Evolutionary conservation across 2,797 vertebrate species (phyloP).

Genomic region (Propithecus perrieri): DNA sequence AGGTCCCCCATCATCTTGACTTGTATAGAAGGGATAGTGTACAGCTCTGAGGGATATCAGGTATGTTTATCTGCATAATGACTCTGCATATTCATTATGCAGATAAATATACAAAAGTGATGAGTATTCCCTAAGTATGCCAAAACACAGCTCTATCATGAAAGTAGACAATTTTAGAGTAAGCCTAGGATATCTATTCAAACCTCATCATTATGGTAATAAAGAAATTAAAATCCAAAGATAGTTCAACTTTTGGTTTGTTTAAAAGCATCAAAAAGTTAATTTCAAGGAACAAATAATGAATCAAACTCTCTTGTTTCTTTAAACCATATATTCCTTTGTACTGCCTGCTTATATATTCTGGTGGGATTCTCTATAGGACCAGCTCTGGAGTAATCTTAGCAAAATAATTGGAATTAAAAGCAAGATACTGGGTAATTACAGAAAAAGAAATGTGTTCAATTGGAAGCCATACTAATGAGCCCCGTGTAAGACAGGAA

Average conservation of each 20-base stretch:
- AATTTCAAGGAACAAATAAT: not conserved
- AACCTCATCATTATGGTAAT: not conserved
- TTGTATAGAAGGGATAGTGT: not conserved
- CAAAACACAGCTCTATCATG: not conserved
- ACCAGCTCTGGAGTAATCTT: not conserved
- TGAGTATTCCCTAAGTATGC: not conserved
- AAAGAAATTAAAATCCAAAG: not conserved
- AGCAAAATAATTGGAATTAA: not conserved
- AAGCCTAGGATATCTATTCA: not conserved
- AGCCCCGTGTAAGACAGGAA: not conserved
- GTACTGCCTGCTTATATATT: not conserved
- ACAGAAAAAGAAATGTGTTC: not conserved
- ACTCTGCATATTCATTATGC: not conserved
- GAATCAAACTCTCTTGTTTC: not conserved
- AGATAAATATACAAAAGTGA: not conserved
- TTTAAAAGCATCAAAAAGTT: not conserved
- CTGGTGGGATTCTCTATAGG: not conserved
- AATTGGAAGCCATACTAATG: not conserved
- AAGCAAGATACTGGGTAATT: not conserved
- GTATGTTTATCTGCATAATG: not conserved
- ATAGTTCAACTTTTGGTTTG: not conserved
- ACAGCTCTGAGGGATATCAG: not conserved
- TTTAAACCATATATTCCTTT: not conserved
- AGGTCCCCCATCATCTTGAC: not conserved
- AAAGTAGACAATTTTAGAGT: not conserved